Evolutionary conservation across 2,113 vertebrate species (phyloP).

Genomic region (Podocnemis expansa): DNA sequence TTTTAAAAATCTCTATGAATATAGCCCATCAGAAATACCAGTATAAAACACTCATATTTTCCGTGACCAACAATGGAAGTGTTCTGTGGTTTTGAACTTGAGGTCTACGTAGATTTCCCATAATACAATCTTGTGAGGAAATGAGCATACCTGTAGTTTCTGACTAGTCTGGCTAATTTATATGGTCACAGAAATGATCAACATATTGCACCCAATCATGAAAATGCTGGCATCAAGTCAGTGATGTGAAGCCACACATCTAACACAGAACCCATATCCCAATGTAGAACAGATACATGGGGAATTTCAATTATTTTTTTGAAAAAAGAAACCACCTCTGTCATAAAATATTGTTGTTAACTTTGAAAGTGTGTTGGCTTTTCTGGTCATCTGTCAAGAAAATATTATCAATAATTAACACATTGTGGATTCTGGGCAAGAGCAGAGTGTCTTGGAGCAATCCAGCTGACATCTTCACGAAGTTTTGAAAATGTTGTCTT

Average conservation of each 20-base stretch:
- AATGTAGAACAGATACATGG: not conserved
- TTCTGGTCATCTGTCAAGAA: conserved; percentile 18
- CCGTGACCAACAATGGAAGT: not conserved
- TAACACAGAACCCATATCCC: not conserved
- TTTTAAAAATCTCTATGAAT: not conserved
- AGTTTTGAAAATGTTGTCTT: conserved; percentile 46
- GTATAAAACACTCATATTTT: not conserved
- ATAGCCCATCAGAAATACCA: not conserved
- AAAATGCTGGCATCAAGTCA: not conserved
- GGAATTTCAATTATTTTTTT: conserved; percentile 54
- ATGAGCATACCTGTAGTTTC: not conserved
- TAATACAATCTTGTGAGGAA: not conserved
- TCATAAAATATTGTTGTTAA: not conserved
- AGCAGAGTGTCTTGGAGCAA: not conserved
- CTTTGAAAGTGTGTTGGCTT: conserved; percentile 33
- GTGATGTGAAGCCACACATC: not conserved
- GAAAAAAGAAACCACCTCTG: not conserved
- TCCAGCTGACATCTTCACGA: conserved; percentile 43
- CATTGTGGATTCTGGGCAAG: conserved; percentile 13
- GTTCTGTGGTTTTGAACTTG: not conserved
- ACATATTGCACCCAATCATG: not conserved
- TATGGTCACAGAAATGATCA: not conserved
- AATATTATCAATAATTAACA: conserved; percentile 43
- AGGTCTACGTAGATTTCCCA: rapidly evolving
- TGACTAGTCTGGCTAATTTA: not conserved